Conservation (phyloP, 2,113 vertebrate species). For the Prochilodus magdalenae region DNA sequence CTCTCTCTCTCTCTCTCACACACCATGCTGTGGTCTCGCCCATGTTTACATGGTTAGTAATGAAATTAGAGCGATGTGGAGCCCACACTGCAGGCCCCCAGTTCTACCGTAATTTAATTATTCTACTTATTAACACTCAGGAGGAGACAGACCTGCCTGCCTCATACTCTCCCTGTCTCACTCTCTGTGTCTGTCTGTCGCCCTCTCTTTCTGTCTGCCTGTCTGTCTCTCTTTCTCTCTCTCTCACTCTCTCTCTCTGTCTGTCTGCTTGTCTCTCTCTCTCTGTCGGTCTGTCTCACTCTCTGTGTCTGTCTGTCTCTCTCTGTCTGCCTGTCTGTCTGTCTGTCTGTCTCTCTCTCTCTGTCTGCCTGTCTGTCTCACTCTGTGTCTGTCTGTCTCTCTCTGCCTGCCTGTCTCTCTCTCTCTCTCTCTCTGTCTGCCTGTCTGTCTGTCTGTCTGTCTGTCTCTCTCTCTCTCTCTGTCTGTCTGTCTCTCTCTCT, state of each 20-base stretch:
- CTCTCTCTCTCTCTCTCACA: no score
- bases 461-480: conserved; percentile 6
- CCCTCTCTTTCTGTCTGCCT: not conserved
- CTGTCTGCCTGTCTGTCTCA: conserved; percentile 6
- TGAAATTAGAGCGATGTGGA: conserved; percentile 72
- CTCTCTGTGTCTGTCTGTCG: not conserved
- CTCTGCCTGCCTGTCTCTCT: not conserved
- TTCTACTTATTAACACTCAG: conserved; percentile 62
- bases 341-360: not conserved
- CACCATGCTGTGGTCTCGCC: conserved; percentile 14
- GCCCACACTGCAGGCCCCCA: conserved; percentile 69
- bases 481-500: no score
- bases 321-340: not conserved
- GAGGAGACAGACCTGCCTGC: no score
- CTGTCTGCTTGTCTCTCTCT: not conserved
- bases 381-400: not conserved
- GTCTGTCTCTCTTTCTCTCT: conserved; percentile 19
- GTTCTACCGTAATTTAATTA: conserved; percentile 76
- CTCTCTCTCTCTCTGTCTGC: conserved; percentile 9
- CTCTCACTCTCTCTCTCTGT: not conserved
- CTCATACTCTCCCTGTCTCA: not conserved
- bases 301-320: not conserved
- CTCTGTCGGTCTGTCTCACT: conserved; percentile 15
- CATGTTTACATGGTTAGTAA: conserved; percentile 76
- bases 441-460: not conserved